Base-by-base conservation (phyloP, 1,140 invertebrate genomes). In the Ooceraea biroi region DNA sequence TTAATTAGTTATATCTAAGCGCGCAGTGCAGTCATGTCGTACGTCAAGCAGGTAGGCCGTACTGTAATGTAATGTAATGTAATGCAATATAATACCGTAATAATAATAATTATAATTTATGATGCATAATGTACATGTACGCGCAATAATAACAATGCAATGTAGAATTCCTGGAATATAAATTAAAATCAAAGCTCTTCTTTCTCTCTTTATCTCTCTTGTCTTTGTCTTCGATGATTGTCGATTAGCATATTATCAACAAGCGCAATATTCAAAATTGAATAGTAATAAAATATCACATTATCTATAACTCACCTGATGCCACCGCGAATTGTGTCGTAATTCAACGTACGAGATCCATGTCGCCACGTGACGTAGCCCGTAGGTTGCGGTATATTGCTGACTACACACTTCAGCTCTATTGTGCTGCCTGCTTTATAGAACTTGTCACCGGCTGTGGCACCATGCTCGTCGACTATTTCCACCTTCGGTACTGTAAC, bases 401-500 rank as follows among this genome's bases (percentile, higher is more conserved):
- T 97, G 91, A 98, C 97, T 87, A 97, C 96, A 92, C 97, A 98
- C 87, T 97, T 96, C 77, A 98, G 95, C 92, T 98, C 97, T 91
- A 98, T 97, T 84, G 97, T 98, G 88, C 97, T 97, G 60, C 97
- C 97, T 82, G 97, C 97, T 93, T 98, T 97, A 95, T 98, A 98
- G 93, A 97, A 97, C 94, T 97, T 97, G 93, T 97, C 97, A 82
- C 96, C 96, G 4, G 97, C 96, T n/a, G 96, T 96, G 41, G 96
- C 95, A 30, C 96, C 97, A 85, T 97, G 95, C 88, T 98, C 97
- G 90, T 98, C 97, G 25, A 97, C 96, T 89, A 98, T 98, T 92
- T 97, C 97, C 85, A 98, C 96, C 92, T 96, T 97, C 90, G 97
- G 97, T 89, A 97, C 97, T 98, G 95, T 52, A 94, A 94, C 73